These are phyloP conservation scores for Pantherophis vulpinus DNA, from an alignment of 2,797 vertebrate genomes.

Conservation along the genomic window DNA sequence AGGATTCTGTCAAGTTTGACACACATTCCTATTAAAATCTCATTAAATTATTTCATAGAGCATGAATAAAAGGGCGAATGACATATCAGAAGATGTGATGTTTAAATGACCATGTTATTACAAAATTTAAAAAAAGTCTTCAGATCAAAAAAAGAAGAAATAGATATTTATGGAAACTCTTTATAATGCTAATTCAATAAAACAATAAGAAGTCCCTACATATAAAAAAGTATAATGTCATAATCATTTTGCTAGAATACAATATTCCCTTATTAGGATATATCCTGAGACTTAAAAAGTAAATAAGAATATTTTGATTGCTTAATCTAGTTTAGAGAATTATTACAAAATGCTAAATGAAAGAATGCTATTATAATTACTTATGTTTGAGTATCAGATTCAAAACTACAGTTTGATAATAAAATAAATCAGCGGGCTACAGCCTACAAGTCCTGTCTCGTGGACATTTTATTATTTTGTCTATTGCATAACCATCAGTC, in stretches of 20 bases:
- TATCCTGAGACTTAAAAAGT: background rate
- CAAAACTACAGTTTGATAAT: background rate
- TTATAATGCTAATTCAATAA: conserved; percentile 14
- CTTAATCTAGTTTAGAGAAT: conserved; percentile 1
- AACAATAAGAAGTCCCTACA: background rate
- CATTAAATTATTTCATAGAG: background rate
- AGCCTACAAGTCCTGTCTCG: background rate
- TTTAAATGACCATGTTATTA: background rate
- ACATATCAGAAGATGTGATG: background rate
- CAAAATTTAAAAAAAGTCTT: background rate
- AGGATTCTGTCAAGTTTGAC: background rate
- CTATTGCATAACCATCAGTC: background rate
- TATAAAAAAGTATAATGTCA: background rate
- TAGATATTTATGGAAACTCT: background rate
- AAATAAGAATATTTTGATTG: background rate
- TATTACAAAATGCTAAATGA: conserved; percentile 1
- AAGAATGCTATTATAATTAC: background rate
- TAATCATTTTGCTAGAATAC: background rate
- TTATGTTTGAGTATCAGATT: background rate
- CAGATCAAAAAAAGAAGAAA: background rate
- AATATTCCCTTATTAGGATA: background rate
- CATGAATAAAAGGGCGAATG: background rate
- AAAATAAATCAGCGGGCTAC: background rate
- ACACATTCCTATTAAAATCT: background rate
- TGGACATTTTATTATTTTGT: conserved; percentile 1